Evolutionary conservation across 1,140 invertebrate genomes (phyloP).

Genomic region (Magallana angulata): DNA sequence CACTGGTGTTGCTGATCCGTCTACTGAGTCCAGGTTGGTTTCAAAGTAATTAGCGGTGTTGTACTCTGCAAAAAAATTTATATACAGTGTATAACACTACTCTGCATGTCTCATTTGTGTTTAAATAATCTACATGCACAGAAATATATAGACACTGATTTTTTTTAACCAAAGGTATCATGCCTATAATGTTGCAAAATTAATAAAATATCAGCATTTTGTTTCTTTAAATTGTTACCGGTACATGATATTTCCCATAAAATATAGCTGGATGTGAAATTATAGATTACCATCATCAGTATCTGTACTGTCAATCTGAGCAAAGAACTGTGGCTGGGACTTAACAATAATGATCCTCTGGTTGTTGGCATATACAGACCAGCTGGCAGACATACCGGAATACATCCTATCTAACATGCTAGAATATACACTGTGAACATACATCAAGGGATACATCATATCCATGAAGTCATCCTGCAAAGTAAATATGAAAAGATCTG

Average conservation of each 20-base stretch:
- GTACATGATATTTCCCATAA: no score
- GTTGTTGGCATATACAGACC: constrained; percentile 76
- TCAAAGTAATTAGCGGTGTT: constrained; percentile 71
- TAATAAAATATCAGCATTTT: no score
- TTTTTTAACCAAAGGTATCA: no score
- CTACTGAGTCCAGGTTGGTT: constrained; percentile 70
- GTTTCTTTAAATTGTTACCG: no score
- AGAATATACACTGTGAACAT: constrained; percentile 76
- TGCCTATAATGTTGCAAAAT: no score
- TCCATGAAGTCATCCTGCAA: constrained; percentile 62
- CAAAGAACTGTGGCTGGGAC: constrained; percentile 71
- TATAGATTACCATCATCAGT: constrained; percentile 60
- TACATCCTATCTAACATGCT: constrained; percentile 76
- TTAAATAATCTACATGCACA: no score
- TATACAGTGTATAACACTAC: no score
- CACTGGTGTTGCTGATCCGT: constrained; percentile 73
- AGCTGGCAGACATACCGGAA: constrained; percentile 71
- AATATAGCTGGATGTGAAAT: background rate
- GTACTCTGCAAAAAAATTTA: constrained; percentile 57
- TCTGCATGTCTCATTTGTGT: no score
- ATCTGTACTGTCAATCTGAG: constrained; percentile 60
- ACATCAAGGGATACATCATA: constrained; percentile 76
- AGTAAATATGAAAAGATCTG: constrained; percentile 27
- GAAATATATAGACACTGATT: no score
- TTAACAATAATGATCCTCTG: constrained; percentile 74